Evolutionary conservation across 2,113 vertebrate genomes (phyloP), one percentile per base, ranked within the genome.

Genomic region (Passerina amoena): DNA sequence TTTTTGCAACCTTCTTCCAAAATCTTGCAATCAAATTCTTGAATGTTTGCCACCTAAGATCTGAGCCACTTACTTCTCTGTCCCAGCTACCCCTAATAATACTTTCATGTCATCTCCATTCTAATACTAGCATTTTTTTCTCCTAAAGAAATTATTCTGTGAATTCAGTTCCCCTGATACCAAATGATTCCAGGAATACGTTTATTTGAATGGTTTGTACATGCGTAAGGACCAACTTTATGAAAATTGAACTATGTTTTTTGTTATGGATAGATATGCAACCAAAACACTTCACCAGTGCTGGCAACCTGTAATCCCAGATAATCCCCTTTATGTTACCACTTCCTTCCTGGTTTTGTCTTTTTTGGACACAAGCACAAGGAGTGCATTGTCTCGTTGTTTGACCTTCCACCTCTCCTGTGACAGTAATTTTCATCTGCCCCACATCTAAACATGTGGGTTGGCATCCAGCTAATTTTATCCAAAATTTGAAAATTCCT

Each of bases 301-400:
- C 37, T 72, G 69, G 40, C 60, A 89, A 40, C 37, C 69, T 78
- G 31, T 28, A 89, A 51, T 63, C 48, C 35, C 80, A 82, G 77
- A 82, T 64, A 91, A 31, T 47, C 72, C 35, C 57, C 88, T 84
- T 81, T 40, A 24, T 33, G 56, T 83, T 88, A 68, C 61, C 86
- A 78, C 83, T 91, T 96, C 95, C 80, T 94, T 90, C 69, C 83
- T 92, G 53, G n/a, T 91, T 88, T 84, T 82, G 83, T 84, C 80
- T 24, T 78, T 81, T 71, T 70, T 95, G 92, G 92, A 51, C 56
- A 54, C 21, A n/a, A 88, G n/a, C 59, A 56, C 27, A 68, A 68
- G 56, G 48, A 84, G 15, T 1, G 9, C 20, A 37, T 78, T 94
- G 48, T 92, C 69, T 92, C 8, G 6, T 84, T 3, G 2, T 73